phyloP scores from a whole-genome alignment of 1,140 invertebrate genomes.

The Melipona quadrifasciata region DNA sequence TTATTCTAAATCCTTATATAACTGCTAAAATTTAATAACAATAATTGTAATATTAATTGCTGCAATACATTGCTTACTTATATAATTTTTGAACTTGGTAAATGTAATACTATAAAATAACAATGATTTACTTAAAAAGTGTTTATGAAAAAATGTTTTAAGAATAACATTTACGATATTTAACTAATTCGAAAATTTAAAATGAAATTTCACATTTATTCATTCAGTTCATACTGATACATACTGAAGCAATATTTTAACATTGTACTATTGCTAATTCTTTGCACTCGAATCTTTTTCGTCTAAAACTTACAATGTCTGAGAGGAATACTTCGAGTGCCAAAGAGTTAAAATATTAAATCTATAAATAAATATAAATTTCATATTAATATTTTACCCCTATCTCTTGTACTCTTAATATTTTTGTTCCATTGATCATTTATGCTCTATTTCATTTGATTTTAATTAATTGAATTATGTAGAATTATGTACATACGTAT shows the following conservation, averaged over 20 bases:
- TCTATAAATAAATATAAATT: constrained; percentile 30
- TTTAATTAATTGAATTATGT: background rate
- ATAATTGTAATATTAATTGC: background rate
- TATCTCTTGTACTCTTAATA: constrained; percentile 4
- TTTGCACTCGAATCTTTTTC: too few species aligned
- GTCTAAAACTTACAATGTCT: too few species aligned
- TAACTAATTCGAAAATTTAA: constrained; percentile 19
- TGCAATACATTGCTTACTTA: background rate
- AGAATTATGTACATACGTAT: background rate
- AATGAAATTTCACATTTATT: constrained; percentile 4
- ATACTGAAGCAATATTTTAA: constrained; percentile 6
- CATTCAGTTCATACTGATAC: background rate
- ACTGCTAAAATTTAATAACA: background rate
- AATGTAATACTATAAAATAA: background rate
- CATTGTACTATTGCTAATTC: background rate
- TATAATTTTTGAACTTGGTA: background rate
- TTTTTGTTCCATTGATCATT: background rate
- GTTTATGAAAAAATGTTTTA: background rate
- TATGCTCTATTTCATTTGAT: constrained; percentile 9
- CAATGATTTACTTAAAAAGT: background rate
- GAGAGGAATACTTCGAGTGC: too few species aligned
- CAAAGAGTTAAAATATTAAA: background rate
- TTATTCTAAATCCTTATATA: background rate
- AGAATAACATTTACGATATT: background rate
- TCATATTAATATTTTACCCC: constrained; percentile 3